phyloP scores from a whole-genome alignment of 1,140 invertebrate genomes.

The Gryon sp. region DNA sequence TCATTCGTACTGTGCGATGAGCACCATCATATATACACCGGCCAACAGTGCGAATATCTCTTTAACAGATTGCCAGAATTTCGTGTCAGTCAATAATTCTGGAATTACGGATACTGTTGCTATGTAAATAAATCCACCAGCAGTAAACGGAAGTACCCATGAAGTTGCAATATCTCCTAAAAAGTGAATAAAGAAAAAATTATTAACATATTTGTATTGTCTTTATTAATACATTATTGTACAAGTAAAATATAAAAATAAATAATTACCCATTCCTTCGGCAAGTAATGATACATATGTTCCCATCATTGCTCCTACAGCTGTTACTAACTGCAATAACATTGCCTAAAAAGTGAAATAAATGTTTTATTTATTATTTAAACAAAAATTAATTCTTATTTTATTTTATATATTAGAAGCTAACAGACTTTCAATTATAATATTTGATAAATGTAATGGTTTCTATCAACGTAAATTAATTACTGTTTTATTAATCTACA shows the following conservation, averaged over 20 bases:
- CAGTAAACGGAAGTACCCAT: conserved; percentile 97
- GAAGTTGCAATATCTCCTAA: conserved; percentile 87
- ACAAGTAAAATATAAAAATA: no score
- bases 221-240: no score
- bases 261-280: conserved; percentile 83
- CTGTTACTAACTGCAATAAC: conserved; percentile 94
- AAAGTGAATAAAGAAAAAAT: conserved; percentile 58
- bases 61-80: conserved; percentile 90
- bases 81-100: conserved; percentile 92
- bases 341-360: conserved; percentile 93
- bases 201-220: no score
- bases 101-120: conserved; percentile 98
- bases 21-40: conserved; percentile 95
- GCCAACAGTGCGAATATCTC: conserved; percentile 91
- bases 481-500: no score
- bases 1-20: conserved; percentile 93
- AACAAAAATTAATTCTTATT: no score
- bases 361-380: no score
- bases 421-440: no score
- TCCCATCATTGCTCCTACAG: conserved; percentile 95
- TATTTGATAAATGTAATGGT: no score
- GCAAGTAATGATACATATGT: conserved; percentile 91
- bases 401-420: no score
- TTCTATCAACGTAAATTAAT: no score
- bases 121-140: conserved; percentile 99